Conservation (phyloP, 2,113 vertebrate genomes). For the Corythoichthys intestinalis region DNA sequence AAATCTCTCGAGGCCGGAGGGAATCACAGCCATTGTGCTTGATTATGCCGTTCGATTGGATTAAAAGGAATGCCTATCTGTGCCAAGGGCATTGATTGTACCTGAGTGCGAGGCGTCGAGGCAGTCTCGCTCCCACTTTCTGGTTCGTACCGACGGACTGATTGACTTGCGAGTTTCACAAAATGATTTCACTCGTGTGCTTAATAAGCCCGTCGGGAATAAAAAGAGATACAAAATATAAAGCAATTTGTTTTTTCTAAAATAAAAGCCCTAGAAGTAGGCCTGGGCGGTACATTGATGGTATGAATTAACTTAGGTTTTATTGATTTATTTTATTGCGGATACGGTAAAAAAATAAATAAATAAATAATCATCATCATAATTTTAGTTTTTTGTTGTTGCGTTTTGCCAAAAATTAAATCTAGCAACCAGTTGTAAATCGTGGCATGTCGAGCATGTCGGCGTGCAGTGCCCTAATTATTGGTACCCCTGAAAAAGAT, state of each 20-base stretch:
- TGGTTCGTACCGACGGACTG: slow-evolving; percentile 1
- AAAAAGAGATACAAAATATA: slow-evolving; percentile 8
- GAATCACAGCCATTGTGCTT: slow-evolving; percentile 70
- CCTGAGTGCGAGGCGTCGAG: slow-evolving; percentile 31
- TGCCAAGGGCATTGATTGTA: slow-evolving; percentile 63
- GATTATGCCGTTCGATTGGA: slow-evolving; percentile 74
- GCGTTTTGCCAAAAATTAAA: too few species aligned
- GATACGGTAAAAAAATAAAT: too few species aligned
- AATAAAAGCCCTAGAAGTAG: too few species aligned
- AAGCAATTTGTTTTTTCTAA: neutral
- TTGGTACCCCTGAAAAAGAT: too few species aligned
- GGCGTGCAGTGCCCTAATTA: too few species aligned
- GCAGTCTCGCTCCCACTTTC: neutral
- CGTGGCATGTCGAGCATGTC: too few species aligned
- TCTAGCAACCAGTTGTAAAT: too few species aligned
- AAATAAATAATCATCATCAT: too few species aligned
- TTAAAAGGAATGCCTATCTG: slow-evolving; percentile 65
- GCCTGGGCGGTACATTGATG: too few species aligned
- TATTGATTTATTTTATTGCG: too few species aligned
- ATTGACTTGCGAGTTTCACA: slow-evolving; percentile 26
- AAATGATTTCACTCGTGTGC: slow-evolving; percentile 24
- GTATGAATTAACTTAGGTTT: too few species aligned
- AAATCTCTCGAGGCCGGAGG: slow-evolving; percentile 62
- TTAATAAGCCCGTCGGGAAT: slow-evolving; percentile 30
- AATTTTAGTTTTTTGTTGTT: too few species aligned